Base-by-base conservation (phyloP, 2,113 vertebrate species). In the Acrocephalus arundinaceus region DNA sequence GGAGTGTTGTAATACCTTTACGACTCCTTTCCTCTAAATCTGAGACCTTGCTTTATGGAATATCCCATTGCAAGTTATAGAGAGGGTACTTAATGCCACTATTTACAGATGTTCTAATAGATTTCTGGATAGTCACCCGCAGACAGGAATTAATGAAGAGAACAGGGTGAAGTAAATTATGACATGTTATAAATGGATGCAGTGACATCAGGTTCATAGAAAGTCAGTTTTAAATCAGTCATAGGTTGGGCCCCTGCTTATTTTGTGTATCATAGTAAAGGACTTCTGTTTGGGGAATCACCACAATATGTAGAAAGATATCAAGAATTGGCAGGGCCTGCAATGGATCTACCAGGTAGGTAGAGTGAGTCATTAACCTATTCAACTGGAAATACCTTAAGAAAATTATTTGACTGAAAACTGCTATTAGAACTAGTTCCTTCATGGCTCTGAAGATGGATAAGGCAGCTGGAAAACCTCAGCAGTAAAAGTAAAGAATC, bases 361-460 rank as follows among this genome's bases (percentile, higher is more conserved):
- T 85, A 79, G 45, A 91, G 27, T 48, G 33, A 6, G 17, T 89
- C 68, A 82, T 94, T 89, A 87, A 46, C 54, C 33, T 89, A 52
- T 61, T 89, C 76, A 85, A 67, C n/a, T 73, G 37, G 45, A 91
- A 92, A 91, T 78, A 79, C 7, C 16, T 85, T 39, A 59, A 74
- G 35, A 90, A 39, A 90, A 74, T 88, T 43, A 70, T 61, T 90
- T 95, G 59, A 77, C 59, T 90, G 65, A 94, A 96, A 74, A 12
- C 19, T 73, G 19, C 37, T 35, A 48, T 35, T 33, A 88, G 63
- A 83, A 81, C 51, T 84, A 43, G 37, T 43, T 93, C 30, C 22
- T 84, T 67, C 55, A 37, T 33, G 30, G n/a, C 39, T 88, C 75
- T 86, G 22, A 67, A 77, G 72, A n/a, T 24, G 25, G 23, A 83